Percentiles rank a stretch among this genome's conserved stretches.
Evolutionary conservation across 1,140 invertebrate genomes (phyloP).

Genomic region (Drosophila trapezifrons): DNA sequence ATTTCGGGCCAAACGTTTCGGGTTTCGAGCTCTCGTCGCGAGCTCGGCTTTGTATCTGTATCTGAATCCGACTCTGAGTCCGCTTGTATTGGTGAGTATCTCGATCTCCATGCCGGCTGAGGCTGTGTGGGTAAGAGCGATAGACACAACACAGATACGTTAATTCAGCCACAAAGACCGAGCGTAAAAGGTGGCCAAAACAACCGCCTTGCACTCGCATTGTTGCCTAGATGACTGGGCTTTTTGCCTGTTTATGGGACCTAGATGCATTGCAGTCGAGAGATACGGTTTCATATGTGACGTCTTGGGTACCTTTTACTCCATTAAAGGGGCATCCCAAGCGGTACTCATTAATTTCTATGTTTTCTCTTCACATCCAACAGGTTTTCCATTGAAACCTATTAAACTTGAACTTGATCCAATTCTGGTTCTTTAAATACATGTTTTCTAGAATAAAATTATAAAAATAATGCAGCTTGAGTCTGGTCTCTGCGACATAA

Average conservation of each 20-base stretch:
- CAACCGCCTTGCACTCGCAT: slow-evolving; percentile 34
- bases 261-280: slow-evolving; percentile 41
- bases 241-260: slow-evolving; percentile 34
- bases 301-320: slow-evolving; percentile 25
- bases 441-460: neutral
- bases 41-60: slow-evolving; percentile 56
- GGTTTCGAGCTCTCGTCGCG: slow-evolving; percentile 49
- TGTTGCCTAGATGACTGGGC: slow-evolving; percentile 63
- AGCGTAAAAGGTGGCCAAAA: slow-evolving; percentile 29
- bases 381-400: slow-evolving; percentile 10
- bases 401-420: slow-evolving; percentile 26
- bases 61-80: slow-evolving; percentile 20
- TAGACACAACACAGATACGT: slow-evolving; percentile 52
- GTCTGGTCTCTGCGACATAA: neutral
- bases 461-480: neutral
- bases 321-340: neutral
- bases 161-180: slow-evolving; percentile 5
- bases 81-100: slow-evolving; percentile 47
- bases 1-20: slow-evolving; percentile 69
- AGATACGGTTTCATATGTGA: slow-evolving; percentile 36
- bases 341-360: no score
- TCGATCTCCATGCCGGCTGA: slow-evolving; percentile 50
- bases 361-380: neutral
- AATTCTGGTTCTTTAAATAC: slow-evolving; percentile 9
- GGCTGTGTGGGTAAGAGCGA: slow-evolving; percentile 28